These are phyloP conservation scores for Vidua chalybeata DNA, from an alignment of 2,113 vertebrate species.

Conservation along the genomic window DNA sequence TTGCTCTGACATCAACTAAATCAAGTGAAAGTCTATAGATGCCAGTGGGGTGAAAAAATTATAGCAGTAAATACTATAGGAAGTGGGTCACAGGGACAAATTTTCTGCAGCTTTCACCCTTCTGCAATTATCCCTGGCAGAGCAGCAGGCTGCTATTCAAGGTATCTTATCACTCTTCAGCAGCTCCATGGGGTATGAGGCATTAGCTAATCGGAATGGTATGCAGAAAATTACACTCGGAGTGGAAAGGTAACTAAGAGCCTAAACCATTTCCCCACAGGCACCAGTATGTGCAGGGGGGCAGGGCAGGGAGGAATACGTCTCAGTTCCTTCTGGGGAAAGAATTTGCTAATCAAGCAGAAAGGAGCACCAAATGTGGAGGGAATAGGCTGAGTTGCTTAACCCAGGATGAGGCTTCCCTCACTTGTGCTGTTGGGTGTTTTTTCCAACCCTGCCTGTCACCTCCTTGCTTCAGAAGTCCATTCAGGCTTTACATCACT, in stretches of 20 bases:
- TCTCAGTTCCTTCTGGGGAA: background rate
- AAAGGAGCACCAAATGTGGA: background rate
- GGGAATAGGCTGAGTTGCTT: background rate
- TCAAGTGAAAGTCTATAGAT: background rate
- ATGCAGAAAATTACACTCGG: background rate
- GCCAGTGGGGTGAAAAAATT: background rate
- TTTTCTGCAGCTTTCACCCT: background rate
- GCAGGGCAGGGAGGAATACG: background rate
- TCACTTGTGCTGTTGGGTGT: background rate
- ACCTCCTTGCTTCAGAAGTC: background rate
- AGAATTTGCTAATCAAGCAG: background rate
- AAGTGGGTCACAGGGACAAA: background rate
- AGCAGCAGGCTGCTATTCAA: background rate
- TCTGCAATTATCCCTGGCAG: background rate
- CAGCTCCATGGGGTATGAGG: background rate
- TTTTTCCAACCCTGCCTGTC: background rate
- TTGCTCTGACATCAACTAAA: background rate
- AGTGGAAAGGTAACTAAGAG: background rate
- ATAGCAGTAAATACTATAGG: background rate
- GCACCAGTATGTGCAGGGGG: background rate
- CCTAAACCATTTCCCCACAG: background rate
- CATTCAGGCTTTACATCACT: background rate
- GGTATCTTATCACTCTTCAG: background rate
- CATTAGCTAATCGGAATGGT: slow-evolving; percentile 22
- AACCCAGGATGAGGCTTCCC: background rate